A percentile compares a stretch with the other conserved stretches of the same genome.
These are phyloP conservation scores for Drosophila stalkeri DNA, from an alignment of 2,888 invertebrate genomes.

Conservation along the genomic window DNA sequence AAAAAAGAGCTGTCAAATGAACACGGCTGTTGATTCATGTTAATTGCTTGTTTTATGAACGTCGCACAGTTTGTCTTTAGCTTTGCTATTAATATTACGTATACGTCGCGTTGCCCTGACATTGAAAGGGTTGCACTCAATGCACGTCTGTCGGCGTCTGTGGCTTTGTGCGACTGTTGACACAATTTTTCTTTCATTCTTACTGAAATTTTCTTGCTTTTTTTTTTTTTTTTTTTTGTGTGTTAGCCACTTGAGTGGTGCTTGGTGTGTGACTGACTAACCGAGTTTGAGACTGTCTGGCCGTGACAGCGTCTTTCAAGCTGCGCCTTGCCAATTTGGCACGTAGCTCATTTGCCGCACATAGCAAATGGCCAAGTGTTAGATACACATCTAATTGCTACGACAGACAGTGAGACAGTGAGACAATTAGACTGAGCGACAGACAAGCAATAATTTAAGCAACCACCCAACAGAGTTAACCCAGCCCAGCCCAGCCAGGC, in stretches of 20 bases:
- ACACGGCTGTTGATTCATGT: slow-evolving; percentile 68
- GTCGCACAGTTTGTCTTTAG: slow-evolving; percentile 39
- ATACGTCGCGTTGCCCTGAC: slow-evolving; percentile 71
- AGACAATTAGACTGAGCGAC: slow-evolving; percentile 21
- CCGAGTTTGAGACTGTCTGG: slow-evolving; percentile 54
- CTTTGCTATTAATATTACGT: slow-evolving; percentile 56
- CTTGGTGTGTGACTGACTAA: slow-evolving; percentile 26
- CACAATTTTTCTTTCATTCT: slow-evolving; percentile 62
- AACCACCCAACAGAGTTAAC: not conserved
- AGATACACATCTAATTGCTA: slow-evolving; percentile 75
- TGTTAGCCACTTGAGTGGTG: slow-evolving; percentile 32
- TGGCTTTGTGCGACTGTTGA: slow-evolving; percentile 44
- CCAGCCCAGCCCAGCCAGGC: not conserved
- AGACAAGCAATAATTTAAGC: slow-evolving; percentile 31
- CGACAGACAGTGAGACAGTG: slow-evolving; percentile 30
- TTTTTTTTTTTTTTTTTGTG: slow-evolving; percentile 9
- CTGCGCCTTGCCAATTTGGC: slow-evolving; percentile 65
- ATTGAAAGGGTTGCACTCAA: slow-evolving; percentile 63
- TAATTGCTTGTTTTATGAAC: slow-evolving; percentile 73
- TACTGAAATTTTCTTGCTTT: slow-evolving; percentile 20
- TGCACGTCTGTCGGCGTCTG: slow-evolving; percentile 9
- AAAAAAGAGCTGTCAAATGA: slow-evolving; percentile 23
- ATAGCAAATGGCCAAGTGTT: slow-evolving; percentile 73
- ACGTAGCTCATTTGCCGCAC: slow-evolving; percentile 67
- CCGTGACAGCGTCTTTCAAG: slow-evolving; percentile 65